Evolutionary conservation across 1,140 invertebrate genomes (phyloP).

Genomic region (Orchesella cincta): DNA sequence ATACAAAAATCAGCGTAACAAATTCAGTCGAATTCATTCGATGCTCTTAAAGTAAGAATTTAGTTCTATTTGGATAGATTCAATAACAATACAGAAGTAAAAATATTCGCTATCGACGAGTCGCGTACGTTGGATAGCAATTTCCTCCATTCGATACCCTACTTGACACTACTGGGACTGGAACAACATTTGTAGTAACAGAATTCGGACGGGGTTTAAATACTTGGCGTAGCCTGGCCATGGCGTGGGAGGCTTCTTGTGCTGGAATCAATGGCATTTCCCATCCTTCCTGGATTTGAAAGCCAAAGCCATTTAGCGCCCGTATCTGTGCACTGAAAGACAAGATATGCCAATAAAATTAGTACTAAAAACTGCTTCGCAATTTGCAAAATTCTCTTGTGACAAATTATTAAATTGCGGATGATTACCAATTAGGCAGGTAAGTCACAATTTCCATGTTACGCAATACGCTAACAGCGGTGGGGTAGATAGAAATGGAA

Average conservation of each 20-base stretch:
- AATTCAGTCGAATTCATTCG: too few relatives aligned
- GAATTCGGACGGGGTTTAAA: conserved; percentile 32
- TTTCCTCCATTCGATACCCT: conserved; percentile 1
- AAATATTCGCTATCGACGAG: neutral
- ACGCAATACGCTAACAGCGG: conserved; percentile 38
- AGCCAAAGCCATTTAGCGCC: conserved; percentile 40
- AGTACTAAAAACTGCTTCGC: neutral
- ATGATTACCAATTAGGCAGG: conserved; percentile 43
- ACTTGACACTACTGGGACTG: neutral
- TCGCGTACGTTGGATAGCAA: neutral
- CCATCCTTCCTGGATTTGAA: conserved; percentile 36
- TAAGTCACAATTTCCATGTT: conserved; percentile 33
- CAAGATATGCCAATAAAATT: neutral
- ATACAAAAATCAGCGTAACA: too few relatives aligned
- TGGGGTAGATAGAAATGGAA: conserved; percentile 41
- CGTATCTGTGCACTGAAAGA: conserved; percentile 35
- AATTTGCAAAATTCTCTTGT: too few relatives aligned
- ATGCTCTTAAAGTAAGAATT: too few relatives aligned
- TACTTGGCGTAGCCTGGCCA: conserved; percentile 27
- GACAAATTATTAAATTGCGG: neutral
- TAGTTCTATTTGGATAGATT: too few relatives aligned
- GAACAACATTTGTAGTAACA: neutral
- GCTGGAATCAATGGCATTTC: conserved; percentile 42
- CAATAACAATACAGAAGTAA: too few relatives aligned
- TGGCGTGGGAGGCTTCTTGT: conserved; percentile 6